phyloP scores from a whole-genome alignment of 2,888 invertebrate genomes.

The Drosophila stalkeri region DNA sequence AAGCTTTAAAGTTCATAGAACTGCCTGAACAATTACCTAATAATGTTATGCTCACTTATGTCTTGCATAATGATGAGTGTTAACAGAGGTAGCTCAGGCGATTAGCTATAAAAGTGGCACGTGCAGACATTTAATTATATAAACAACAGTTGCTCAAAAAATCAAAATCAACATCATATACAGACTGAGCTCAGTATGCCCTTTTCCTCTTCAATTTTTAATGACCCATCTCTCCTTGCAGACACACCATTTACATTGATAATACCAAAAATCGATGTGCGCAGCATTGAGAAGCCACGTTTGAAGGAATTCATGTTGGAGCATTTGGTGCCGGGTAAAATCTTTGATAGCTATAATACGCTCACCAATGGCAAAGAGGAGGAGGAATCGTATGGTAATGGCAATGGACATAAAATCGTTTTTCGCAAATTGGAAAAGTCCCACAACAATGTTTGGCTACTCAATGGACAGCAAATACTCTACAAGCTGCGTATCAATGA shows the following conservation, averaged over 20 bases:
- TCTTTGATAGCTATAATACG: conserved; percentile 85
- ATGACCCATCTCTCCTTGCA: conserved; percentile 70
- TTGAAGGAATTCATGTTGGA: conserved; percentile 87
- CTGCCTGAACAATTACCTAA: conserved; percentile 4
- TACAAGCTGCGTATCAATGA: conserved; percentile 84
- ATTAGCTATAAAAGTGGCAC: conserved; percentile 41
- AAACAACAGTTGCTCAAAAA: neutral
- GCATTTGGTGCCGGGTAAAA: conserved; percentile 87
- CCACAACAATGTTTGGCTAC: conserved; percentile 84
- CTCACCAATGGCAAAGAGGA: conserved; percentile 82
- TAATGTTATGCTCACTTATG: neutral
- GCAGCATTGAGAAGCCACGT: conserved; percentile 86
- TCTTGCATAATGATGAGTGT: conserved; percentile 47
- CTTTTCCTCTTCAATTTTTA: neutral
- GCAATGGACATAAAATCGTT: conserved; percentile 85
- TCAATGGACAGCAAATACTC: conserved; percentile 84
- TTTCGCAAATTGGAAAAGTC: conserved; percentile 85
- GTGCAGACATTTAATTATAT: conserved; percentile 32
- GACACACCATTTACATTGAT: conserved; percentile 88
- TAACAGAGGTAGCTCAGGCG: conserved; percentile 3
- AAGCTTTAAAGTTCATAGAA: conserved; percentile 22
- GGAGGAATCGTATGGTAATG: conserved; percentile 85
- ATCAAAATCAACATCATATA: neutral
- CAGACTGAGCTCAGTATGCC: conserved; percentile 17
- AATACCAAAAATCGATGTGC: conserved; percentile 86